These are phyloP conservation scores for Xyliphius kryptos DNA, from an alignment of 2,113 vertebrate species.

Conservation along the genomic window DNA sequence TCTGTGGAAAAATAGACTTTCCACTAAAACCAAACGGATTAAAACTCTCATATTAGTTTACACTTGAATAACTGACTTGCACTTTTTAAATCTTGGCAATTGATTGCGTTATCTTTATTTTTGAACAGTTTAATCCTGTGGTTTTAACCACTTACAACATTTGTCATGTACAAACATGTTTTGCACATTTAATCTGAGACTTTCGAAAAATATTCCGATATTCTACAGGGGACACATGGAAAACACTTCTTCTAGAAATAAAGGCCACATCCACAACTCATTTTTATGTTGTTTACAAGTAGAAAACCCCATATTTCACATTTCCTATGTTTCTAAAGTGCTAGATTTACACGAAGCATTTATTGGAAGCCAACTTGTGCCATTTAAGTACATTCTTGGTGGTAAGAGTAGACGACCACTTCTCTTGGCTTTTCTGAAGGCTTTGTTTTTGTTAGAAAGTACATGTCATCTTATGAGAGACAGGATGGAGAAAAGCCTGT, in stretches of 20 bases:
- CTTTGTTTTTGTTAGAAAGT: constrained; percentile 46
- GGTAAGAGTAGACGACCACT: constrained; percentile 42
- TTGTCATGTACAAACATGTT: constrained; percentile 14
- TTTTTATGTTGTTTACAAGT: constrained; percentile 9
- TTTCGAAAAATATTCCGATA: too few species aligned
- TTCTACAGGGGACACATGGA: neutral
- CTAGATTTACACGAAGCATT: constrained; percentile 34
- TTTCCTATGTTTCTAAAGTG: constrained; percentile 18
- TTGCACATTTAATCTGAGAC: neutral
- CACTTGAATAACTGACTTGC: too few species aligned
- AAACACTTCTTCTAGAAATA: constrained; percentile 4
- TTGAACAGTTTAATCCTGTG: neutral
- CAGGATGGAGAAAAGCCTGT: constrained; percentile 31
- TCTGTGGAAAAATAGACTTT: too few species aligned
- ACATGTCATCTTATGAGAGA: constrained; percentile 29
- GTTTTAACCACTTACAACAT: neutral
- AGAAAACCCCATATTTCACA: constrained; percentile 1
- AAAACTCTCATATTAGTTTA: too few species aligned
- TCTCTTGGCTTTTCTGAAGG: constrained; percentile 42
- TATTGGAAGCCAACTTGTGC: constrained; percentile 40
- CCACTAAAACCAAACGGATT: too few species aligned
- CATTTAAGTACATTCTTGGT: constrained; percentile 46
- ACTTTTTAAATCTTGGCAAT: neutral
- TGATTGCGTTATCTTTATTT: neutral
- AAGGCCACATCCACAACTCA: constrained; percentile 2